Conservation (phyloP, 1,140 invertebrate genomes). For the Bombyx mori region DNA sequence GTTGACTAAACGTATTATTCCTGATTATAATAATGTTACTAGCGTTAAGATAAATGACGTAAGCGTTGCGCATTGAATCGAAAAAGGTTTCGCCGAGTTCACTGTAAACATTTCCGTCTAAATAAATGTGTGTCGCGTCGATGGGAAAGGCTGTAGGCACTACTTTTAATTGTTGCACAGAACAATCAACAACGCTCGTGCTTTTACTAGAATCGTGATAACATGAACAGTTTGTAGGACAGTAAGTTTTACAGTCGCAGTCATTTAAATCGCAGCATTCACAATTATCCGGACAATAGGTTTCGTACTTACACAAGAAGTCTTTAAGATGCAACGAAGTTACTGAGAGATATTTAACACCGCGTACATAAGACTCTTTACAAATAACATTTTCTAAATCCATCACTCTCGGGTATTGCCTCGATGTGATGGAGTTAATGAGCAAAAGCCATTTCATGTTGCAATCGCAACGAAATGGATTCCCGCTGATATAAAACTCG, state of each 20-base stretch:
- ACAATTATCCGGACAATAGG: conserved; percentile 85
- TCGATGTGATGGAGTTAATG: conserved; percentile 79
- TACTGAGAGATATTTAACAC: conserved; percentile 79
- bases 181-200: conserved; percentile 88
- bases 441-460: conserved; percentile 90
- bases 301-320: conserved; percentile 87
- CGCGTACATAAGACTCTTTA: conserved; percentile 82
- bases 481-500: conserved; percentile 88
- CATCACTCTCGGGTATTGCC: conserved; percentile 85
- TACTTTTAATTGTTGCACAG: conserved; percentile 76
- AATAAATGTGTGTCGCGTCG: conserved; percentile 91
- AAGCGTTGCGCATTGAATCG: conserved; percentile 87
- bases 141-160: conserved; percentile 86
- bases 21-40: conserved; percentile 85
- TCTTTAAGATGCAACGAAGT: conserved; percentile 80
- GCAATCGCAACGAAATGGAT: conserved; percentile 91
- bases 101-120: conserved; percentile 85
- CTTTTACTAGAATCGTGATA: conserved; percentile 89
- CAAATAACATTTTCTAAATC: conserved; percentile 88
- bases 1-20: conserved; percentile 89
- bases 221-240: conserved; percentile 88
- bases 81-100: conserved; percentile 86
- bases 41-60: conserved; percentile 85
- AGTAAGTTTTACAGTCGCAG: conserved; percentile 89
- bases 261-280: conserved; percentile 91